Evolutionary conservation across 2,113 vertebrate species (phyloP).

Genomic region (Butorides virescens): DNA sequence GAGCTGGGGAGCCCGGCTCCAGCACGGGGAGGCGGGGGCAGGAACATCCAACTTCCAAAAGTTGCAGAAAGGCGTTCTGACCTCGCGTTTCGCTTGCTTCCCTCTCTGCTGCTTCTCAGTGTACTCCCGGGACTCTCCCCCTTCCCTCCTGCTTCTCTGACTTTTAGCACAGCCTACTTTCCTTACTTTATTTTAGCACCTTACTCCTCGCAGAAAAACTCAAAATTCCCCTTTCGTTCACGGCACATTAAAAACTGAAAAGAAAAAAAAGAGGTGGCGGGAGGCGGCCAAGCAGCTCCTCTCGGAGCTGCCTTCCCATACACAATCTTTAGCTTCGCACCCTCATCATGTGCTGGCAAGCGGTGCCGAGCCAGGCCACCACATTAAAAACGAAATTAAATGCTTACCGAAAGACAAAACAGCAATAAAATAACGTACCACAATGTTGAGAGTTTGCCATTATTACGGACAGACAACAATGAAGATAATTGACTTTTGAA

Average conservation of each 20-base stretch:
- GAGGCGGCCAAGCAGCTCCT: not conserved
- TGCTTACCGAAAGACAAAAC: not conserved
- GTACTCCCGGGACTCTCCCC: rapidly evolving
- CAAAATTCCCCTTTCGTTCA: rapidly evolving
- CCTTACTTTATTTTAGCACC: not conserved
- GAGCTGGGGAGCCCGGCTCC: not conserved
- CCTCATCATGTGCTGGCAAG: not conserved
- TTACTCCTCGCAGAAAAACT: not conserved
- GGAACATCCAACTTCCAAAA: not conserved
- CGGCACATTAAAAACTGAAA: not conserved
- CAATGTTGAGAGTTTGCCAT: not conserved
- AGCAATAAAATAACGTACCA: not conserved
- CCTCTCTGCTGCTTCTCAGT: not conserved
- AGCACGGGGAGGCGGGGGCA: not conserved
- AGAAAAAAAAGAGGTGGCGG: too few species aligned
- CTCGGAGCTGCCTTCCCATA: rapidly evolving
- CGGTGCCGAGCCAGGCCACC: not conserved
- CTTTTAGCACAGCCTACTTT: rapidly evolving
- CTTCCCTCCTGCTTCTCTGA: not conserved
- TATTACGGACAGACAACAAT: not conserved
- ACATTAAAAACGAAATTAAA: not conserved
- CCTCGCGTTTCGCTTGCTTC: not conserved
- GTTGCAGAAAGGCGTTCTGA: not conserved
- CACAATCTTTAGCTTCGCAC: not conserved
- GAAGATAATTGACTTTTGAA: not conserved